Percentiles rank a stretch among this genome's conserved stretches.
These are phyloP conservation scores for Agapostemon virescens DNA, from an alignment of 2,888 invertebrate species.

Conservation along the genomic window DNA sequence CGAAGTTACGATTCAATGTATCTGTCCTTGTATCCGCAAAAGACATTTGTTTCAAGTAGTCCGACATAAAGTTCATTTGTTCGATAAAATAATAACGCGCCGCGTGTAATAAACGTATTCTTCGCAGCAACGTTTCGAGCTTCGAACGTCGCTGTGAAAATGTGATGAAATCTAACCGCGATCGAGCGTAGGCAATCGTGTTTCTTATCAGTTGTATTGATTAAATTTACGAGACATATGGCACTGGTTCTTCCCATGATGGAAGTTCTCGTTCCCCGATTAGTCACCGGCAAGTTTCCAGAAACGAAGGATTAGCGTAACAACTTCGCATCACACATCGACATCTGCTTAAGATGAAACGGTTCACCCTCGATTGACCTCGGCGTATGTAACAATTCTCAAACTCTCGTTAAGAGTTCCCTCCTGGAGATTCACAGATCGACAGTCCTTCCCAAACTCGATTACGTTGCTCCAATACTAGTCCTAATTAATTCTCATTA, in stretches of 20 bases:
- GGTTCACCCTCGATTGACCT: slow-evolving; percentile 63
- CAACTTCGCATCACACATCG: slow-evolving; percentile 61
- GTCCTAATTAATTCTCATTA: slow-evolving; percentile 4
- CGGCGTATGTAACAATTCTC: slow-evolving; percentile 60
- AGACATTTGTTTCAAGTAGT: no score
- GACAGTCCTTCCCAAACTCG: slow-evolving; percentile 27
- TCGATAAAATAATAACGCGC: not conserved
- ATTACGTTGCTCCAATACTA: slow-evolving; percentile 9
- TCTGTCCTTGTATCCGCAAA: no score
- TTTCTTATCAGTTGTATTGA: not conserved
- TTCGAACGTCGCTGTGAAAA: not conserved
- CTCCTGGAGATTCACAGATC: slow-evolving; percentile 25
- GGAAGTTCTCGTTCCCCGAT: slow-evolving; percentile 36
- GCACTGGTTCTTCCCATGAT: not conserved
- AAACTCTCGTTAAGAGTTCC: slow-evolving; percentile 69
- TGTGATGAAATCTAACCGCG: not conserved
- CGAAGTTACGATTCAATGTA: no score
- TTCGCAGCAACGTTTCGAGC: not conserved
- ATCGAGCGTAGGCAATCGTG: not conserved
- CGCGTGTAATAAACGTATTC: not conserved
- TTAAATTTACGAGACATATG: not conserved
- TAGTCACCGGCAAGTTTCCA: slow-evolving; percentile 51
- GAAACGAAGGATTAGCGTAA: slow-evolving; percentile 51
- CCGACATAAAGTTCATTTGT: not conserved
- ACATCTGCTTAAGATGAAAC: slow-evolving; percentile 71